Base-by-base conservation (phyloP, 2,888 invertebrate species). In the Cheilosia urbana region DNA sequence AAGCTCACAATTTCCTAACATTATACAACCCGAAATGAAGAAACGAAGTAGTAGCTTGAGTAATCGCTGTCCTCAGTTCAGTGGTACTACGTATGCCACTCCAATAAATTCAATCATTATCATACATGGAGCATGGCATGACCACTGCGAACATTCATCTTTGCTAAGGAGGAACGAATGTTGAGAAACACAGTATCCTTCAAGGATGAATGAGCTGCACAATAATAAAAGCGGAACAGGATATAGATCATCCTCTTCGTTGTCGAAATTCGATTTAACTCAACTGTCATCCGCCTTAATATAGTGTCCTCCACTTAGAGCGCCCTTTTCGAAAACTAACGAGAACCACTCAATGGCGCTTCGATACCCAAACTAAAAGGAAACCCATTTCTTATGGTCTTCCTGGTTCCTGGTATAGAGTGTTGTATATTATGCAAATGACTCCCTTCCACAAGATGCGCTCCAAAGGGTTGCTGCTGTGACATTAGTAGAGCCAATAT, bases 261-360 rank as follows among this genome's bases (percentile, higher is more conserved):
- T 83, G 62, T 63, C 73, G 65, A 69, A 69, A 83, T 69, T 73
- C 79, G 68, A 83, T 78, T 83, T 83, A 83, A 72, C 49, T 72
- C 55, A 72, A 83, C 72, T 65, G 72, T 83, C 72, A 72, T 66
- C 66, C 57, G 68, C 72, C 63, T 66, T 78, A 66, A 83, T 62
- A 51, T 51, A 51, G 49, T 17, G 21, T 60, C 17, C 42, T 24
- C 30, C 60, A 17, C 42, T 55, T 63, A 34, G 27, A 60, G 68
- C 69, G 62, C 42, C 30, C 58, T 37, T 55, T 63, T 15, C 45
- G 45, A 21, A 5, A 9, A 19, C 53, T 19, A 68, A 55, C 55
- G 24, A 40, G 24, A 69, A 77, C 63, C 72, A 66, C 37, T 60
- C 51, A 53, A 60, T 60, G 40, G 15, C 17, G 15, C 17, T 45